These are phyloP conservation scores for Trinectes maculatus DNA, from an alignment of 2,113 vertebrate species.

Conservation along the genomic window DNA sequence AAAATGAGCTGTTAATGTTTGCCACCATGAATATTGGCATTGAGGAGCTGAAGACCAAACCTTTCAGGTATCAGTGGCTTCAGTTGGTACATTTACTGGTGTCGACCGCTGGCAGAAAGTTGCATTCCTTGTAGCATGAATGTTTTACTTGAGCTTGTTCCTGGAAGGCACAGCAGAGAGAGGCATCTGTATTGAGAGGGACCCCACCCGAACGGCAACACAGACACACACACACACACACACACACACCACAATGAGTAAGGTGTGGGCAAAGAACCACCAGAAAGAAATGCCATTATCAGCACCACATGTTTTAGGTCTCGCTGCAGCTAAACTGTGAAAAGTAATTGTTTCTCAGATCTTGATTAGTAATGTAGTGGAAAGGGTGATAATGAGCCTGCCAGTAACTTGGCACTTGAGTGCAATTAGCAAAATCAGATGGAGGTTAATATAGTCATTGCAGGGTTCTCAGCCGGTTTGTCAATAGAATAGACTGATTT, in stretches of 20 bases:
- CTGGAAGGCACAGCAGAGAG: slow-evolving; percentile 42
- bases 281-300: slow-evolving; percentile 20
- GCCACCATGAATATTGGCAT: slow-evolving; percentile 55
- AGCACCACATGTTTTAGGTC: slow-evolving; percentile 34
- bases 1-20: slow-evolving; percentile 50
- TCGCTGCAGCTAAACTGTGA: slow-evolving; percentile 32
- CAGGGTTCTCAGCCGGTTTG: slow-evolving; percentile 43
- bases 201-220: slow-evolving; percentile 20
- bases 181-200: slow-evolving; percentile 41
- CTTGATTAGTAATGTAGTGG: slow-evolving; percentile 76
- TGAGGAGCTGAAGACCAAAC: slow-evolving; percentile 33
- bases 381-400: slow-evolving; percentile 74
- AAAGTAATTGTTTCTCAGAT: slow-evolving; percentile 71
- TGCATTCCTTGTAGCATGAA: slow-evolving; percentile 46
- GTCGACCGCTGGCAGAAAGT: slow-evolving; percentile 33
- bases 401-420: slow-evolving; percentile 75
- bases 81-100: slow-evolving; percentile 36
- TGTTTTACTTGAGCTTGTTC: slow-evolving; percentile 53
- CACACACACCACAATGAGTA: slow-evolving; percentile 18
- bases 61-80: slow-evolving; percentile 41
- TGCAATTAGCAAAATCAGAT: slow-evolving; percentile 77
- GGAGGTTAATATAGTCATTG: slow-evolving; percentile 68
- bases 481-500: slow-evolving; percentile 67
- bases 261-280: slow-evolving; percentile 43
- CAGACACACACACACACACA: slow-evolving; percentile 22